phyloP scores from a whole-genome alignment of 2,888 invertebrate species.

The Zaprionus bogoriensis region DNA sequence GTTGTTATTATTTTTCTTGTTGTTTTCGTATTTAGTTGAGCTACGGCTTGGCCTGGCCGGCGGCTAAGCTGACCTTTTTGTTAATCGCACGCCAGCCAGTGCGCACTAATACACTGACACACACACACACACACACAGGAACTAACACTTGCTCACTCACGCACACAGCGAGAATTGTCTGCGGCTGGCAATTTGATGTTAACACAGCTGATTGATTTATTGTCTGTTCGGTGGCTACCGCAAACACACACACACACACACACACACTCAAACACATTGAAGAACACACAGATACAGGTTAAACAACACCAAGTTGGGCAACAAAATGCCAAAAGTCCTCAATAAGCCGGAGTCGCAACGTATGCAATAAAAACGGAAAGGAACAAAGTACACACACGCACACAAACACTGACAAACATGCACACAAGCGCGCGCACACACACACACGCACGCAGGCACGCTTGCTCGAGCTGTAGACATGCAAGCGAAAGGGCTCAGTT shows the following conservation, averaged over 20 bases:
- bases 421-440: background rate
- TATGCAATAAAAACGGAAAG: conserved; percentile 65
- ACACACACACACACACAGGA: conserved; percentile 1
- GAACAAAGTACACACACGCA: conserved; percentile 4
- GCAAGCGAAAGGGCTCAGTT: conserved; percentile 42
- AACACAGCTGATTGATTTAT: conserved; percentile 76
- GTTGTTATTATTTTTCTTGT: no score
- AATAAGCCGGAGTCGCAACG: conserved; percentile 58
- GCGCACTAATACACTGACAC: conserved; percentile 8
- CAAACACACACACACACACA: conserved; percentile 43
- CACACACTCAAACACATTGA: conserved; percentile 18
- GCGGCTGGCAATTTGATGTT: conserved; percentile 68
- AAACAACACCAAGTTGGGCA: conserved; percentile 26
- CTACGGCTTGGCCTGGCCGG: conserved; percentile 19
- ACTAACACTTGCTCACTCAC: conserved; percentile 8
- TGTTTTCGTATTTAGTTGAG: conserved; percentile 26
- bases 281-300: conserved; percentile 7
- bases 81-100: conserved; percentile 25
- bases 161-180: conserved; percentile 54
- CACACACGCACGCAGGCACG: conserved; percentile 1
- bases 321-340: conserved; percentile 68
- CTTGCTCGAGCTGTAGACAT: conserved; percentile 28
- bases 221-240: conserved; percentile 66
- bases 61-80: conserved; percentile 43
- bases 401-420: conserved; percentile 1